Evolutionary conservation across 2,797 vertebrate species (phyloP).

Genomic region (Picus viridis): DNA sequence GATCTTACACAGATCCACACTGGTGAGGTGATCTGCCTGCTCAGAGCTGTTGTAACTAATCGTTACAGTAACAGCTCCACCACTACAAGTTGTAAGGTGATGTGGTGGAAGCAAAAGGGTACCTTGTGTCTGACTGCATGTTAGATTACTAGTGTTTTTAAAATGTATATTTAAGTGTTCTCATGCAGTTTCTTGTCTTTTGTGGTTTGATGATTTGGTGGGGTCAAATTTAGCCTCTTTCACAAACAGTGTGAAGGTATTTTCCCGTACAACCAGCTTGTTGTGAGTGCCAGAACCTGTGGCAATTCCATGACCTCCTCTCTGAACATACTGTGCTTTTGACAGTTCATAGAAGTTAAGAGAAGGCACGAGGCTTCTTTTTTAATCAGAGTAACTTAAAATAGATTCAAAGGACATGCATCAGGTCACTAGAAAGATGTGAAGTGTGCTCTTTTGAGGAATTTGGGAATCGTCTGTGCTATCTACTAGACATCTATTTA

Average conservation of each 20-base stretch:
- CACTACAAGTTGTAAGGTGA: background rate
- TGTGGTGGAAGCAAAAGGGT: background rate
- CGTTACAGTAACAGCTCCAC: background rate
- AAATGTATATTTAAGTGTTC: background rate
- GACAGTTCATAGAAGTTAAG: background rate
- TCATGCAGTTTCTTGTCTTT: background rate
- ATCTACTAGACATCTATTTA: background rate
- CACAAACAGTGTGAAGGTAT: background rate
- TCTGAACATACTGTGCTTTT: background rate
- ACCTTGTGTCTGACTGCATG: background rate
- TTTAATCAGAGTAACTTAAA: background rate
- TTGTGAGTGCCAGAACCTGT: background rate
- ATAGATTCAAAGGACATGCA: background rate
- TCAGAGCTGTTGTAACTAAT: slow-evolving; percentile 32
- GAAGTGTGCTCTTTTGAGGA: background rate
- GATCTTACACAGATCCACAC: slow-evolving; percentile 39
- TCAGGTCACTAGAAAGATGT: background rate
- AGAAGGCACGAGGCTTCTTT: background rate
- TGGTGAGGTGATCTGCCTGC: slow-evolving; percentile 31
- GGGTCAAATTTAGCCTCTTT: background rate
- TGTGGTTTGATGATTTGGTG: background rate
- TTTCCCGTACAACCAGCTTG: background rate
- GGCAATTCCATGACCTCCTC: background rate
- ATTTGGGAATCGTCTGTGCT: background rate
- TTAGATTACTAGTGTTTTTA: background rate